Evolutionary conservation across 2,888 invertebrate genomes (phyloP).

Genomic region (Cryptosula pallasiana): DNA sequence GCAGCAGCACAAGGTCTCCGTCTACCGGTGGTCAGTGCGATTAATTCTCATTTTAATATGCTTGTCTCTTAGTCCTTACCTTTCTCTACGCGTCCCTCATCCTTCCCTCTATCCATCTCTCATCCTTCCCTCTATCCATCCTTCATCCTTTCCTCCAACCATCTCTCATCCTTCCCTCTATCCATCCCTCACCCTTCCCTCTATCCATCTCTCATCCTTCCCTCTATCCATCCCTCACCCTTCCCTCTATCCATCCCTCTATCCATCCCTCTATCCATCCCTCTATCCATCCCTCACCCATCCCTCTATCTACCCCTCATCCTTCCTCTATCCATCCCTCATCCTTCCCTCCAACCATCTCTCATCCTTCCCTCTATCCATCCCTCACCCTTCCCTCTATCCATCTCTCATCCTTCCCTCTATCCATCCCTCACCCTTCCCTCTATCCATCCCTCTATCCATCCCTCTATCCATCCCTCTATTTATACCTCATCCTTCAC

Average conservation of each 20-base stretch:
- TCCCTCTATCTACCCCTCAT: neutral
- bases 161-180: neutral
- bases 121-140: too few species aligned
- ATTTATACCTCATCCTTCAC: neutral
- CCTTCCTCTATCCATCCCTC: neutral
- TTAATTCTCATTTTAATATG: too few species aligned
- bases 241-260: neutral
- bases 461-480: neutral
- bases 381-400: neutral
- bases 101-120: too few species aligned
- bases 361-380: neutral
- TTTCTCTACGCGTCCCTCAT: too few species aligned
- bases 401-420: neutral
- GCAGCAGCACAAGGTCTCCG: too few species aligned
- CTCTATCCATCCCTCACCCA: neutral
- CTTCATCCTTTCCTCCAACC: neutral
- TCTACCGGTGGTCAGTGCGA: too few species aligned
- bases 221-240: neutral
- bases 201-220: neutral
- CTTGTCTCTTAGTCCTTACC: too few species aligned
- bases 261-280: neutral
- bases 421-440: neutral
- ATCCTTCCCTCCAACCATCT: neutral
- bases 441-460: neutral
- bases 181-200: neutral